Evolutionary conservation across 2,113 vertebrate genomes (phyloP).

Genomic region (Nycticryphes semicollaris): DNA sequence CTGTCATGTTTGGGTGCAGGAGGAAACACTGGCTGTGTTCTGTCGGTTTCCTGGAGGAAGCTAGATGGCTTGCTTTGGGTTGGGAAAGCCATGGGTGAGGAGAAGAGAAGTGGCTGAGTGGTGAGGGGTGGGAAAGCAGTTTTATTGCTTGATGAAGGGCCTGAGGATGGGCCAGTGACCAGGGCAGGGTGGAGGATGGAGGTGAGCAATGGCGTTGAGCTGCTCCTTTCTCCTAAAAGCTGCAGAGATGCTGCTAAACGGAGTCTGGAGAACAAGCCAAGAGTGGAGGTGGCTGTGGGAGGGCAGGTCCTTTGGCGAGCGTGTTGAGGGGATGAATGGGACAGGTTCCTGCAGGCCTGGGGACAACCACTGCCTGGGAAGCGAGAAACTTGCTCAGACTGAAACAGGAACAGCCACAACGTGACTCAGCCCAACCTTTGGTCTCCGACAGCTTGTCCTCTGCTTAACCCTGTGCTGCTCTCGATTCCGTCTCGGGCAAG

Average conservation of each 20-base stretch:
- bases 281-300: neutral
- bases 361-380: neutral
- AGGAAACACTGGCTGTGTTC: neutral
- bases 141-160: neutral
- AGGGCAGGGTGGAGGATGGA: neutral
- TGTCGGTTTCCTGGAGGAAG: neutral
- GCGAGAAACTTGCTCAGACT: neutral
- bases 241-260: neutral
- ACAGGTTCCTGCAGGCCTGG: neutral
- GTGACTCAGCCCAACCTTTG: conserved; percentile 46
- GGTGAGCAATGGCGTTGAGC: fast-evolving
- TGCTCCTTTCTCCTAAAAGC: neutral
- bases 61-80: neutral
- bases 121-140: neutral
- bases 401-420: conserved; percentile 13
- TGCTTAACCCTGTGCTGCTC: conserved; percentile 16
- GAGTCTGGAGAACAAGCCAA: neutral
- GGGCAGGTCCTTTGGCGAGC: neutral
- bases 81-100: neutral
- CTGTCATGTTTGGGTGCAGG: neutral
- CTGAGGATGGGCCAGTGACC: neutral
- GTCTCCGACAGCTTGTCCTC: conserved; percentile 1
- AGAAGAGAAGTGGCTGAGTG: neutral
- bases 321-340: fast-evolving
- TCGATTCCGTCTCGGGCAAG: neutral